A percentile compares a stretch with the other conserved stretches of the same genome.
Conservation (phyloP, 1,140 invertebrate species). For the Caerostris darwini region DNA sequence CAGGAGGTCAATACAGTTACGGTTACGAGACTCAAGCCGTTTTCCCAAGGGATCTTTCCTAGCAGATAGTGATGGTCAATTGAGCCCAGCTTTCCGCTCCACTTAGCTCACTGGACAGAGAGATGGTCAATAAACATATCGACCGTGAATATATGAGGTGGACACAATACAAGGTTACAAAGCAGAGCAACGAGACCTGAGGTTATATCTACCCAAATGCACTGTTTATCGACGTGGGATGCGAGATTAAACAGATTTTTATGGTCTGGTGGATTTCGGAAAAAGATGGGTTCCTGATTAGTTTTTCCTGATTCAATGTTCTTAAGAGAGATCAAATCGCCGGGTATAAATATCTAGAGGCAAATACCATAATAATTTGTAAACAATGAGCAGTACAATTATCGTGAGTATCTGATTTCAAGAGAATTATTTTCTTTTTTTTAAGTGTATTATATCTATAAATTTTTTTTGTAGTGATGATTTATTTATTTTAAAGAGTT, state of each 20-base stretch:
- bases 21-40: not conserved
- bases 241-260: conserved; percentile 1
- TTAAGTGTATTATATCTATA: no score
- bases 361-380: no score
- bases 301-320: not conserved
- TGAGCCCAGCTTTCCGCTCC: conserved; percentile 38
- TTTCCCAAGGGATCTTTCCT: not conserved
- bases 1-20: not conserved
- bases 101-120: not conserved
- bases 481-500: no score
- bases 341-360: no score
- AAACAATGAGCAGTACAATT: no score
- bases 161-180: conserved; percentile 9
- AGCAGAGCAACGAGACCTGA: not conserved
- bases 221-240: not conserved
- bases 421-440: no score
- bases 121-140: conserved; percentile 48
- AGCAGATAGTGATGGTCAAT: conserved; percentile 37
- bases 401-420: no score
- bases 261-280: not conserved
- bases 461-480: no score
- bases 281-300: not conserved
- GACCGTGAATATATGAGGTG: conserved; percentile 27
- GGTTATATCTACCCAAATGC: not conserved
- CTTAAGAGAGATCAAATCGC: not conserved